Base-by-base conservation (phyloP, 2,113 vertebrate genomes). In the Mus pahari region DNA sequence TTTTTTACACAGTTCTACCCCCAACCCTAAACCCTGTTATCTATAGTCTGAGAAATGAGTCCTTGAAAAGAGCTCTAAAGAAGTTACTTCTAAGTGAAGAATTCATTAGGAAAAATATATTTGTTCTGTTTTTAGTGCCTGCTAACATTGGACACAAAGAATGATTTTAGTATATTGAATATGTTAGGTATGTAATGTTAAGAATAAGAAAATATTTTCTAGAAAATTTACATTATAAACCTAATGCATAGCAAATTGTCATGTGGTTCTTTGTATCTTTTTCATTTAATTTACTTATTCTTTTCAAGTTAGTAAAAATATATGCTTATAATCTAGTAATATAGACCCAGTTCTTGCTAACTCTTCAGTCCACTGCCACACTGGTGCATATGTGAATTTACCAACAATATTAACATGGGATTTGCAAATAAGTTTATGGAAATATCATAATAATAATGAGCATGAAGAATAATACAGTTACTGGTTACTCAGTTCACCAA, bases 11-110 rank as follows among this genome's bases (percentile, higher is more conserved):
- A 53, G 11, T 53, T 10, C 8, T 53, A 53, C 50, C 50, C 50
- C 50, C 50, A 74, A 39, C 36, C 4, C 33, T 90, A 55, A 95
- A 92, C 58, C 96, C 74, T 60, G 45, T 96, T 39, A 92, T 92
- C 66, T 93, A 90, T 16, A 93, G 90, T 64, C 68, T 90, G 48
- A 82, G 66, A 14, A 96, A 95, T 73, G n/a, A 94, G n/a, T 28
- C 16, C 62, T 53, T 96, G 28, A 91, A 58, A 17, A 19, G 16
- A 39, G 74, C 74, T 26, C 4, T 96, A n/a, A 55, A n/a, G 70
- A 93, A 81, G 8, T n/a, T 91, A 74, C 1, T 93, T 16, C 66
- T 90, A 62, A 39, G 16, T 62, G 28, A 60, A 75, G 0, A 94
- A 62, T 62, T 79, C 12, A 48, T 4, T 7, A 16, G 28, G 36